A percentile compares a stretch with the other conserved stretches of the same genome.
phyloP scores from a whole-genome alignment of 2,888 invertebrate species.

The Nudaria mundana region DNA sequence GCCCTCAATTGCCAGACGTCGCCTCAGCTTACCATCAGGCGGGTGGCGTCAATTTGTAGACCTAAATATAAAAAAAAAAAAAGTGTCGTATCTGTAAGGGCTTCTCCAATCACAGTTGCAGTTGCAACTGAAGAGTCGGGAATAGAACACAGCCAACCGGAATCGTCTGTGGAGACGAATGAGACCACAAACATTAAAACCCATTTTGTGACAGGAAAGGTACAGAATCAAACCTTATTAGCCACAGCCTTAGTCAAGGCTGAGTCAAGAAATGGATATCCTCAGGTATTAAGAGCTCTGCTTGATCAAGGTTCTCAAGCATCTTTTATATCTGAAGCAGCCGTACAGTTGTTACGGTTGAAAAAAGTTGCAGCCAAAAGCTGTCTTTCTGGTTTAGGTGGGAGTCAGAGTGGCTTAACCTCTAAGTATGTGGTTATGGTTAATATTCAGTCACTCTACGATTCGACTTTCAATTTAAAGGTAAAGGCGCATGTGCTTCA shows the following conservation, averaged over 20 bases:
- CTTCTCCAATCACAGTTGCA: too few relatives aligned
- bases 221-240: not conserved
- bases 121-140: too few relatives aligned
- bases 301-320: conserved; percentile 1
- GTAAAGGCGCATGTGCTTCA: not conserved
- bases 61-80: too few relatives aligned
- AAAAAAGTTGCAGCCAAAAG: not conserved
- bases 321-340: not conserved
- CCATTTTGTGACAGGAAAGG: too few relatives aligned
- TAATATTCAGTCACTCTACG: not conserved
- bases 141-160: too few relatives aligned
- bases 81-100: too few relatives aligned
- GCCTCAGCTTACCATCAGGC: too few relatives aligned
- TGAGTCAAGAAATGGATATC: not conserved
- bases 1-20: too few relatives aligned
- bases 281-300: not conserved
- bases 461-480: not conserved
- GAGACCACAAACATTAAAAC: too few relatives aligned
- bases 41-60: too few relatives aligned
- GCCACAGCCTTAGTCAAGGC: not conserved
- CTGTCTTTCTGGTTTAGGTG: not conserved
- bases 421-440: not conserved
- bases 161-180: too few relatives aligned
- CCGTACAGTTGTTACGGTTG: not conserved
- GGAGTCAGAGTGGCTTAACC: not conserved